Evolutionary conservation across 2,888 invertebrate species (phyloP), one percentile per base, ranked within the genome.

Genomic region (Mayetiola destructor): DNA sequence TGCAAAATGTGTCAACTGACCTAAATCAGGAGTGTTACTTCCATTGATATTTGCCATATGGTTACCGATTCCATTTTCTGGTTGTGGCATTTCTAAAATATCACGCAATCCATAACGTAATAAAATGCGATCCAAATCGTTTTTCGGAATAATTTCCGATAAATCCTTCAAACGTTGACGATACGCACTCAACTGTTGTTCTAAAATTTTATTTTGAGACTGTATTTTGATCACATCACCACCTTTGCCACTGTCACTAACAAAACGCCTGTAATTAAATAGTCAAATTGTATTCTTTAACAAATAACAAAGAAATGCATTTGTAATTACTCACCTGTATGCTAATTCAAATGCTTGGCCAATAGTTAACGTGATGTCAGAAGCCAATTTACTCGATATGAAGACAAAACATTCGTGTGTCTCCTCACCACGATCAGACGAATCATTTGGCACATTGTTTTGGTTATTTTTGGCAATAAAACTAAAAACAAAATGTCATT

Each of bases 261-360:
- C 76, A 74, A 93, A 96, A 67, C 90, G 80, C 71, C 86, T 88
- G 76, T 78, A 70, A 73, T n/a, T n/a, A n/a, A n/a, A n/a, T n/a
- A n/a, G n/a, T n/a, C n/a, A n/a, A n/a, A n/a, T n/a, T n/a, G n/a
- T n/a, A n/a, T n/a, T n/a, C n/a, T n/a, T n/a, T n/a, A 8, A 58
- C 12, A 40, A 39, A 12, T 55, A 4, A 55, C n/a, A 40, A n/a
- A n/a, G n/a, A n/a, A n/a, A n/a, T n/a, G n/a, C n/a, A 58, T 35
- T n/a, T n/a, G 12, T 32, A 32, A 32, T 12, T 9, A 63, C 68
- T 63, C 62, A 81, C 78, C 85, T 88, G 76, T 96, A 97, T 30
- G 96, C 97, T 67, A 97, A 77, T 75, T 97, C 96, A 72, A 97
- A 97, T 0, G 97, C 96, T 73, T 97, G 96, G 10, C 97, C 97